Conservation (phyloP, 1,140 invertebrate genomes). For the Procambarus clarkii region DNA sequence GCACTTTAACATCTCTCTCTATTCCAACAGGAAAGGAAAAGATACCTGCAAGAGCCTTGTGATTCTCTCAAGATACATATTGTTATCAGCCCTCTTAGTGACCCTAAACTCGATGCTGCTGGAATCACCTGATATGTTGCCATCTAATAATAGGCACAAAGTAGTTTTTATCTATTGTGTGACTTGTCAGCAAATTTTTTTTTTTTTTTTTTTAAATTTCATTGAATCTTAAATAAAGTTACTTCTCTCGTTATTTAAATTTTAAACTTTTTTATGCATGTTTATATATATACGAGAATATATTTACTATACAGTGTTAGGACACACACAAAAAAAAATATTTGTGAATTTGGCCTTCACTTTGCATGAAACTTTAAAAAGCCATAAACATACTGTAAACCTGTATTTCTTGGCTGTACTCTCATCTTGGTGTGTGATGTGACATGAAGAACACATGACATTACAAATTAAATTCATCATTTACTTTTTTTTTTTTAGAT, state of each 20-base stretch:
- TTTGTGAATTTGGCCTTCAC: not conserved
- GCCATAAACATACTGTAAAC: not conserved
- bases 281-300: not conserved
- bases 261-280: not conserved
- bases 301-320: not conserved
- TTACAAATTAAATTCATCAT: not conserved
- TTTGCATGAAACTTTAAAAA: not conserved
- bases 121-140: constrained; percentile 59
- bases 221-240: not conserved
- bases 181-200: constrained; percentile 7
- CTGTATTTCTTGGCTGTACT: not conserved
- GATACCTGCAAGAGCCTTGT: constrained; percentile 68
- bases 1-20: not conserved
- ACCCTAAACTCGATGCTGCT: constrained; percentile 61
- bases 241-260: not conserved
- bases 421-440: not conserved
- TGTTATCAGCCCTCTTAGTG: constrained; percentile 70
- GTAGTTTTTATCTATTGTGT: constrained; percentile 12
- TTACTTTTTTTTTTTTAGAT: not conserved
- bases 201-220: constrained; percentile 6
- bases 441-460: not conserved
- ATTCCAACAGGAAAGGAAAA: constrained; percentile 58
- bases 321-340: not conserved
- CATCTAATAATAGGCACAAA: not conserved
- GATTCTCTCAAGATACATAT: constrained; percentile 71